Base-by-base conservation (phyloP, 2,797 vertebrate species). In the Gymnoscopelus microlampas region DNA sequence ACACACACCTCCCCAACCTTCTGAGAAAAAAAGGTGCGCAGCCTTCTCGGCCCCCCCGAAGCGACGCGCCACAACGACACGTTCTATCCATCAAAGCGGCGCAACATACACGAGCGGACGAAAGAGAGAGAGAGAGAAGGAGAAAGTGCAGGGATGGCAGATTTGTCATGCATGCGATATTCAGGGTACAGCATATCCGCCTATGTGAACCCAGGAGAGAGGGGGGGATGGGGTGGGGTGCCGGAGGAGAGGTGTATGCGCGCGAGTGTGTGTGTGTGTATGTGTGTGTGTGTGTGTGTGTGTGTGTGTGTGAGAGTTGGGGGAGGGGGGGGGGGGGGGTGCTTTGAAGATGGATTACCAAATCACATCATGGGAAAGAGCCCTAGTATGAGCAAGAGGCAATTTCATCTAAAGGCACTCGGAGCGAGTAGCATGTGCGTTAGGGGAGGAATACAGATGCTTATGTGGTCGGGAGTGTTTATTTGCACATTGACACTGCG, bases 261-360 rank as follows among this genome's bases (percentile, higher is more conserved):
- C 1, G 39, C 9, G 39, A 10, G 39, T 44, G 39, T 44, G 39
- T 44, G 39, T 44, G 39, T 44, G 39, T 44, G 39, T 44, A 7
- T 44, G 39, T 44, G 9, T 44, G 35, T 13, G 50, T 44, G 39
- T 44, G 39, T 44, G 39, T 9, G 39, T 44, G 39, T 44, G 39
- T 44, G 39, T 44, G 39, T 44, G 39, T 44, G 39, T 9, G 39
- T 44, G 39, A 9, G 39, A 9, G 9, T 9, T 44, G 39, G 8
- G 26, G 3, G 50, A 49, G 47, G 12, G 47, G 12, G 47, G 55
- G 48, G 54, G 9, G 6, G 63, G 66, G 19, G 53, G 19, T 11
- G 58, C 64, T 87, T 87, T 85, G 80, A 90, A 90, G 86, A 90
- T 85, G 83, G 87, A 91, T 90, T 87, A 90, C 78, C 60, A 83